Evolutionary conservation across 2,888 invertebrate species (phyloP), one percentile per base, ranked within the genome.

Genomic region (Drosophila diplacantha): DNA sequence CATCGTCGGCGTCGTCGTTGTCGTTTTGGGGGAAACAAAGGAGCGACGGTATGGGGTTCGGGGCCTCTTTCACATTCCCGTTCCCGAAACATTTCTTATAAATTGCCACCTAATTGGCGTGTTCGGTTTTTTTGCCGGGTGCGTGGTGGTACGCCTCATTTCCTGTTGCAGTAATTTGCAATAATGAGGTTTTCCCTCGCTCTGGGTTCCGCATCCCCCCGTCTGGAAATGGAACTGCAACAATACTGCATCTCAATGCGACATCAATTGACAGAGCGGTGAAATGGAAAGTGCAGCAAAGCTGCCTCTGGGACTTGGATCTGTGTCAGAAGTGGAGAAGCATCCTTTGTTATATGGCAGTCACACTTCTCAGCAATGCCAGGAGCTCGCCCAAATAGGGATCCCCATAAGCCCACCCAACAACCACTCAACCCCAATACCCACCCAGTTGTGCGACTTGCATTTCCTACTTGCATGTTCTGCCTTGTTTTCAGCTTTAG

Each of bases 141-240:
- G 82, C 65, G 65, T 80, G 77, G 67, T 80, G 74, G 71, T 78
- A 73, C 73, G 70, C 76, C 61, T 66, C 56, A 69, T 64, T 77
- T 82, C 77, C 77, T 80, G 80, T 64, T 68, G 39, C 82, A 73
- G 50, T 80, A 74, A 82, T 80, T 82, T 80, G 72, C 74, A 74
- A 68, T 80, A 67, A 74, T 82, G 56, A 57, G 24, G 20, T 26
- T 22, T 41, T 9, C 22, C 44, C 26, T 11, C 43, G 31, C 37
- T 37, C n/a, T n/a, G 43, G 24, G 14, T 32, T 18, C 37, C 29
- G 18, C 37, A 24, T 32, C 57, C 16, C 32, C 32, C 26, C 34
- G 16, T 26, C 20, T 14, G 20, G 7, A n/a, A 29, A 20, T 20
- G 51, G n/a, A 41, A 43, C 20, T 34, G 35, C 35, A 44, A 14